Base-by-base conservation (phyloP, 2,888 invertebrate species). In the Dryobotodes eremita region DNA sequence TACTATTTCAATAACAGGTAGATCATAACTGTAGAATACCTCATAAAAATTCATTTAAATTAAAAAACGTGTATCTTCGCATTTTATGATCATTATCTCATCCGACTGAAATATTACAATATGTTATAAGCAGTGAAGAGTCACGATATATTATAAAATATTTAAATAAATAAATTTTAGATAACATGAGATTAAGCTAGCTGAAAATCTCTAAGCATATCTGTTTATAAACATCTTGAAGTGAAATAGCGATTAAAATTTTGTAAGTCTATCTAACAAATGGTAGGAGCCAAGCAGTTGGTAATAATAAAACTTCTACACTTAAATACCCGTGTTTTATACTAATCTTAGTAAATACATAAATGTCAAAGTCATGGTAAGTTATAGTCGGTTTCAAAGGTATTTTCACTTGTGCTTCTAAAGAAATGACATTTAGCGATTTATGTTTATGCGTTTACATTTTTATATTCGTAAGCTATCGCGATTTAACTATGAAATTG, bases 311-410 rank as follows among this genome's bases (percentile, higher is more conserved):
- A 85, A 87, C 78, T 59, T 71, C 46, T 66, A 73, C 59, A 46
- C 65, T 80, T 80, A 78, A 81, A 87, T 82, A 70, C 75, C 71
- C 71, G 50, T 79, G 74, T 83, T 87, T 83, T 74, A 84, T 69
- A 89, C 82, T 75, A 83, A 88, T 85, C 80, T 84, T 80, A 64
- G 83, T 68, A 76, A 84, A 82, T 76, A 86, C 71, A 88, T 88
- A 85, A 90, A 90, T 82, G 87, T 86, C 85, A 82, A 83, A 76
- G 83, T 81, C 83, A 86, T 79, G 78, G 82, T 83, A 86, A 90
- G 72, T 86, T 89, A 90, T 84, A 75, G 83, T 66, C 70, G 50
- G 57, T 72, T 80, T 69, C 70, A 79, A 53, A 85, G 73, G 79
- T 86, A 86, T 86, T 82, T 86, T 82, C 75, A 77, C 71, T 74